phyloP scores from a whole-genome alignment of 2,113 vertebrate species.

The Cacatua alba region DNA sequence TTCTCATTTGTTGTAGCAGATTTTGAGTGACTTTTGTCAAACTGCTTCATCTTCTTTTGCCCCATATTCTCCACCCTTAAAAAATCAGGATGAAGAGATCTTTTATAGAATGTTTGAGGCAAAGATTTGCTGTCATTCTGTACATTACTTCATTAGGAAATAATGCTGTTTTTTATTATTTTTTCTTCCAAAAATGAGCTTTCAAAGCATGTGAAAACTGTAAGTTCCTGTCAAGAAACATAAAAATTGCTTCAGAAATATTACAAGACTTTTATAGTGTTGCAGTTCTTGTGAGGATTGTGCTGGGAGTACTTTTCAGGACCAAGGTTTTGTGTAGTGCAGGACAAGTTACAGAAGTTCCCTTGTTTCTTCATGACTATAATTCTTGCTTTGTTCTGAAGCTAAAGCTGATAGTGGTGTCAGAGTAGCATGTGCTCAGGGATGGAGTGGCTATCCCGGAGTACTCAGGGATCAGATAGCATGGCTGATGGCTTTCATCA shows the following conservation, averaged over 20 bases:
- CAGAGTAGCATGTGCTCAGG: neutral
- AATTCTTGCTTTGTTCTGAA: neutral
- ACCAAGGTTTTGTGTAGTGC: neutral
- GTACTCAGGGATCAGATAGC: neutral
- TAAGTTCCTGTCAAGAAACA: neutral
- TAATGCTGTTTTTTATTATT: neutral
- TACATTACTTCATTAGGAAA: neutral
- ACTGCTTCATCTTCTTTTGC: neutral
- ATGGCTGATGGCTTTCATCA: neutral
- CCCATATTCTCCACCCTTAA: neutral
- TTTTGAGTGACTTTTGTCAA: neutral
- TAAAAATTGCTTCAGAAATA: neutral
- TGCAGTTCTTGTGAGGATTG: neutral
- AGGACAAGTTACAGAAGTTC: neutral
- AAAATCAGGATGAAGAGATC: neutral
- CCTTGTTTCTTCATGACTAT: neutral
- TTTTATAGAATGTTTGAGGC: neutral
- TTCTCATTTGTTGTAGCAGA: neutral
- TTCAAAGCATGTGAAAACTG: neutral
- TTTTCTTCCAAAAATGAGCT: neutral
- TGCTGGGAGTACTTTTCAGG: neutral
- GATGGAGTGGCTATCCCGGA: neutral
- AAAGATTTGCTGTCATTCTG: neutral
- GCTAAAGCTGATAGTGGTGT: neutral
- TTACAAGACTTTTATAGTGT: neutral